These are phyloP conservation scores for Scomberomorus guttatus DNA, from an alignment of 2,797 vertebrate species.

Conservation along the genomic window DNA sequence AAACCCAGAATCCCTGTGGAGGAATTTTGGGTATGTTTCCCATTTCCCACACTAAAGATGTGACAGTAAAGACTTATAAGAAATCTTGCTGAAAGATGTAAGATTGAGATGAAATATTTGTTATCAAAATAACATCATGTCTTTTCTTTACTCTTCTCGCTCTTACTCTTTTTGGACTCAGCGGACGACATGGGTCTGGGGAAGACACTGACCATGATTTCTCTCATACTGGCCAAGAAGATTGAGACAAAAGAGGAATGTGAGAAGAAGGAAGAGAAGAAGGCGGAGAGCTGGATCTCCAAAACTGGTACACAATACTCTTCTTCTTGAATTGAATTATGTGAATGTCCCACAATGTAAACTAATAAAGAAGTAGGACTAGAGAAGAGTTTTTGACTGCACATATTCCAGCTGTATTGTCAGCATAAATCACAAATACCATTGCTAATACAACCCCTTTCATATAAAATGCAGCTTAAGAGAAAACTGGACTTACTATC, in stretches of 20 bases:
- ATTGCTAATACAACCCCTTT: no score
- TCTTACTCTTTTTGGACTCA: conserved; percentile 58
- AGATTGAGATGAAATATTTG: background rate
- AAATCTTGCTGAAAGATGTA: background rate
- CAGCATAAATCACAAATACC: no score
- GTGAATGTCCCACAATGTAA: no score
- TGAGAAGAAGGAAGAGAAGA: conserved; percentile 73
- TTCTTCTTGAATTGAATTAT: no score
- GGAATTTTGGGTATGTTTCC: conserved; percentile 91
- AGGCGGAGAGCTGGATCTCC: conserved; percentile 86
- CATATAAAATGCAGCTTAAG: no score
- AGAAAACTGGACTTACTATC: no score
- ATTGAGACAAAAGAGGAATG: conserved; percentile 73
- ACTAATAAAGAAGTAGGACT: no score
- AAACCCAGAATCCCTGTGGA: conserved; percentile 92
- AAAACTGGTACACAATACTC: conserved; percentile 82
- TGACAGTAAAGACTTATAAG: background rate
- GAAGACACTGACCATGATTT: conserved; percentile 96
- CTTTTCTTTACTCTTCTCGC: background rate
- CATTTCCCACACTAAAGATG: background rate
- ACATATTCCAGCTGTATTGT: no score
- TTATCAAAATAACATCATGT: background rate
- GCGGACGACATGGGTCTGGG: conserved; percentile 99
- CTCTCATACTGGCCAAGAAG: conserved; percentile 91
- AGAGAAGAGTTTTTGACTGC: no score